Conservation (phyloP, 2,888 invertebrate genomes). For the Pammene aurita region DNA sequence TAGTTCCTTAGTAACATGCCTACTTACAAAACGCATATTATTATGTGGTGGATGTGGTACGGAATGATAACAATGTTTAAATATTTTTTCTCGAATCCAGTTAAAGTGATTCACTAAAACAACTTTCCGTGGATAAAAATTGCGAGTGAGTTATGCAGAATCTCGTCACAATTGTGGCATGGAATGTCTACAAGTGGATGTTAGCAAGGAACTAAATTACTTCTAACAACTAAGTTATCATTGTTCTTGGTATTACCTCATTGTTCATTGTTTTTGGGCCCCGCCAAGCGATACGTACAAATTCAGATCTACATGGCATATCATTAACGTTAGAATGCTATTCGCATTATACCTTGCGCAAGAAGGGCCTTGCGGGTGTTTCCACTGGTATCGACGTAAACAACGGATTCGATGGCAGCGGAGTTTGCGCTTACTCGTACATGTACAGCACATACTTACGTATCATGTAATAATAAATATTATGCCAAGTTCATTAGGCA, state of each 20-base stretch:
- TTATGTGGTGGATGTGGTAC: too few relatives aligned
- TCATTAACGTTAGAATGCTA: conserved; percentile 43
- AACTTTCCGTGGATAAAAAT: background rate
- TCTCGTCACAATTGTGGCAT: background rate
- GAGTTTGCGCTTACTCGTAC: background rate
- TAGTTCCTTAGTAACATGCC: background rate
- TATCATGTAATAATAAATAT: background rate
- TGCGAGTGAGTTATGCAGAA: background rate
- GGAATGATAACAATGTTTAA: background rate
- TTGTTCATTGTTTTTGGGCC: conserved; percentile 9
- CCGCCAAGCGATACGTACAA: conserved; percentile 47
- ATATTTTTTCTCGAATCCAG: background rate
- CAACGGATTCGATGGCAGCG: background rate
- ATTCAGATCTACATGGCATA: conserved; percentile 63
- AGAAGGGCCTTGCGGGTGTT: conserved; percentile 17
- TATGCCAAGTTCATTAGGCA: conserved; percentile 13
- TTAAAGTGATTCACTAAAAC: background rate
- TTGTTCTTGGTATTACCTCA: background rate
- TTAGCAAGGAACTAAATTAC: conserved; percentile 7
- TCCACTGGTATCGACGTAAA: conserved; percentile 9
- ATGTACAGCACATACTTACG: background rate
- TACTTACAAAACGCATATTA: background rate
- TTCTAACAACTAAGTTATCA: conserved; percentile 14
- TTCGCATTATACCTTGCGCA: conserved; percentile 25
- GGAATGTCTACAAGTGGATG: background rate